Conservation (phyloP, 1,140 invertebrate species). For the Bicyclus anynana region DNA sequence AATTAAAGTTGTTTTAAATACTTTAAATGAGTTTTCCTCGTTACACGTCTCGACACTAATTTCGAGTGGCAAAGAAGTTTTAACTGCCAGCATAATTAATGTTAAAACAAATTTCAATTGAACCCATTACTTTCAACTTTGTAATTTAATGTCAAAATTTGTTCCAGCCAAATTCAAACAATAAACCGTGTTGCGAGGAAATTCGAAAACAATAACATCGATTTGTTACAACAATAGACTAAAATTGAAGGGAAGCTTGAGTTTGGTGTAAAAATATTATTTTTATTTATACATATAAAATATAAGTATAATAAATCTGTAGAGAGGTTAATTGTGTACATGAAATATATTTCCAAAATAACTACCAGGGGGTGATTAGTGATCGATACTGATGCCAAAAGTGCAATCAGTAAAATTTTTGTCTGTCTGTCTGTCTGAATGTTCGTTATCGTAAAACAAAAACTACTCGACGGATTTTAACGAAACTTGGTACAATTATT, state of each 20-base stretch:
- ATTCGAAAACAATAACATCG: conserved; percentile 20
- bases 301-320: too few relatives aligned
- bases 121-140: conserved; percentile 30
- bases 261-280: background rate
- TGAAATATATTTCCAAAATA: too few relatives aligned
- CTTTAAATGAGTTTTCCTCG: conserved; percentile 19
- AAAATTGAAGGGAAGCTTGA: conserved; percentile 10
- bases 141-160: conserved; percentile 31
- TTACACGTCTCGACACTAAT: conserved; percentile 23
- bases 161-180: conserved; percentile 24
- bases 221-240: conserved; percentile 21
- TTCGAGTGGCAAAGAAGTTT: conserved; percentile 21
- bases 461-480: too few relatives aligned
- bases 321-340: too few relatives aligned
- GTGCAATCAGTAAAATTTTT: too few relatives aligned
- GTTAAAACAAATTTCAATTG: conserved; percentile 33
- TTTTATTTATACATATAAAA: too few relatives aligned
- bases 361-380: too few relatives aligned
- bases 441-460: too few relatives aligned
- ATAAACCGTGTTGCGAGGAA: conserved; percentile 19
- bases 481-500: too few relatives aligned
- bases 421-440: too few relatives aligned
- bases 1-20: conserved; percentile 17
- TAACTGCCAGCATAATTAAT: conserved; percentile 25
- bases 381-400: too few relatives aligned